Percentiles rank a stretch among this genome's conserved stretches.
These are phyloP conservation scores for Agraylea sexmaculata DNA, from an alignment of 1,140 invertebrate species.

Conservation along the genomic window DNA sequence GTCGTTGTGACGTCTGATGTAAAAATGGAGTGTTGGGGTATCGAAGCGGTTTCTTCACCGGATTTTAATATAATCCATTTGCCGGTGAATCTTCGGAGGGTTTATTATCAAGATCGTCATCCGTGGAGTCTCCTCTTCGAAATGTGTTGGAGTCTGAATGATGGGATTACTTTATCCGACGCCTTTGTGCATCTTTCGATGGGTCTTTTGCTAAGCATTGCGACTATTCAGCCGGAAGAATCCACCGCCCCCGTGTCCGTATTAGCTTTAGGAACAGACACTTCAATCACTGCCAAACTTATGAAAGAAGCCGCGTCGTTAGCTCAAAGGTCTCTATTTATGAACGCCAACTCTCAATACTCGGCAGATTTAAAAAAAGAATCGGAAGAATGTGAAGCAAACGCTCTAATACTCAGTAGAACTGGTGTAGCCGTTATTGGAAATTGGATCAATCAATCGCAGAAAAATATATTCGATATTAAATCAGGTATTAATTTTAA, in stretches of 20 bases:
- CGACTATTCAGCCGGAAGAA: slow-evolving; percentile 13
- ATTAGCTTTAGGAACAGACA: slow-evolving; percentile 10
- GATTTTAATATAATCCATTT: background rate
- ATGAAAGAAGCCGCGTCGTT: slow-evolving; percentile 7
- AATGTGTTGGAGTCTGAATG: background rate
- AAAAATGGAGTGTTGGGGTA: slow-evolving; percentile 2
- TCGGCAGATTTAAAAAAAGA: too few species aligned
- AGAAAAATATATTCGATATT: too few species aligned
- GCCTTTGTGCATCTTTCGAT: slow-evolving; percentile 4
- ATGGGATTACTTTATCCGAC: background rate
- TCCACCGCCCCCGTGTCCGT: slow-evolving; percentile 1
- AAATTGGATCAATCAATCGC: too few species aligned
- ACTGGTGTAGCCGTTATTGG: slow-evolving; percentile 10
- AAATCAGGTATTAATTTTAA: too few species aligned
- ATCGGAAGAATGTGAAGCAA: slow-evolving; percentile 1
- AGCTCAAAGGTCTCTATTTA: slow-evolving; percentile 15
- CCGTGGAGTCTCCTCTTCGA: slow-evolving; percentile 2
- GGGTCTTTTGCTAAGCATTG: slow-evolving; percentile 15
- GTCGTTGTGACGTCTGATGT: background rate
- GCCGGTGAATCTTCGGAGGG: background rate
- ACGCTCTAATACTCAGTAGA: slow-evolving; percentile 7
- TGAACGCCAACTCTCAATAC: too few species aligned
- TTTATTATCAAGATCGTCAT: background rate
- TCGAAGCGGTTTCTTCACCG: too few species aligned
- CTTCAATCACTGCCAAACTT: background rate